Base-by-base conservation (phyloP, 2,797 vertebrate genomes). In the Buphagus erythrorhynchus region DNA sequence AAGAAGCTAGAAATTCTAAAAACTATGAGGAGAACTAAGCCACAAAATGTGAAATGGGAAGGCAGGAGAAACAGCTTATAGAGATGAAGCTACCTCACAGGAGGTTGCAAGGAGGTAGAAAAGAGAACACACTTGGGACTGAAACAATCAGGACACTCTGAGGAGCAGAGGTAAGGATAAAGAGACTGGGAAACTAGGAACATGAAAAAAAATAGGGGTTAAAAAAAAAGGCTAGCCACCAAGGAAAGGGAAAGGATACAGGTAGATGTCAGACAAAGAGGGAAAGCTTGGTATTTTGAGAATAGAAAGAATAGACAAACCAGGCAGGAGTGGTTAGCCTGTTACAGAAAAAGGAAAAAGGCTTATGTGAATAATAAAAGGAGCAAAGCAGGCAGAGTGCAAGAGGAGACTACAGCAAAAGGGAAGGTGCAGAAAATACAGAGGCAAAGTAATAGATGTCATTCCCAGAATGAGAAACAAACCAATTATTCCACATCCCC, bases 181-280 rank as follows among this genome's bases (percentile, higher is more conserved):
- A 86, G 33, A 62, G 5, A 76, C 17, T 11, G 3, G 5, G 3
- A 7, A 91, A 21, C 45, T 20, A 36, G 4, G 5, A 79, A 25
- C 3, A 24, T 24, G 6, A 48, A 66, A 59, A 59, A 28, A 42
- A 52, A 43, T 2, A 33, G 4, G 1, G 3, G 0, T 6, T 15
- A 7, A 13, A 33, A 63, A 26, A 79, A 33, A 55, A 7, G 3
- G 3, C 16, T 72, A 68, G 10, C 5, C 55, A 52, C 36, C 21
- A 58, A 45, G 21, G 8, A 46, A 84, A 69, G 6, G 6, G 13
- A 36, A 4, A 36, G 4, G 36, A 68, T 24, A 59, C 1, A 22
- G 18, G 10, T 3, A 61, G 5, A 63, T 38, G 54, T 49, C 51
- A 72, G 20, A 9, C 12, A 79, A 72, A 76, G 28, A 9, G 17